Base-by-base conservation (phyloP, 2,797 vertebrate genomes). In the Girardinus metallicus region DNA sequence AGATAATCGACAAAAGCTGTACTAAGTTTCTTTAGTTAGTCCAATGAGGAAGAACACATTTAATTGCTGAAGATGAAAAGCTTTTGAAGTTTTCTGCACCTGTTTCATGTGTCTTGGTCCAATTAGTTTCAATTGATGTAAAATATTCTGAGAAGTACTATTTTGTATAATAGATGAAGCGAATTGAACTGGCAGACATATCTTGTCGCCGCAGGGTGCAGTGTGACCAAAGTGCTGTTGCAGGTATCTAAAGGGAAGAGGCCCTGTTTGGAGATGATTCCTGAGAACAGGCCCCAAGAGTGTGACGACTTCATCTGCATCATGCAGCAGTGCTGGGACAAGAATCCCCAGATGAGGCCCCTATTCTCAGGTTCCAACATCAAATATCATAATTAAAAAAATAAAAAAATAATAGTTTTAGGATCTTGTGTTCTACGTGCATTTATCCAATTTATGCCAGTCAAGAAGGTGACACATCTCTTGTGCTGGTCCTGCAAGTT, bases 251-350 rank as follows among this genome's bases (percentile, higher is more conserved):
- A 95, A 0, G 97, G 97, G 0, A 95, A 95, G 84, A 90, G 96
- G 77, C 97, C 96, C 1, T 85, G 94, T 81, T 13, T 97, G 66
- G 94, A 96, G 31, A 89, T 92, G 10, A 79, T 97, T 73, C 91
- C 95, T 0, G 93, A 97, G 0, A 81, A 93, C 34, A 96, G 94
- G 86, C 97, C 97, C 1, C 78, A 44, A 0, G 96, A 97, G 85
- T 96, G 95, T 79, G 95, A 95, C 15, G 95, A 96, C 82, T 93
- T 97, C 94, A 87, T 96, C 8, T 84, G 86, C 83, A 88, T 97
- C 91, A 97, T 98, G 97, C 94, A 94, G 82, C 90, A 87, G 70
- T 98, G 96, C 79, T 98, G 97, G 97, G 92, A 96, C 66, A 96
- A 97, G 80, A 94, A 97, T 66, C 89, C 79, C 44, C 91, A 84